Conservation (phyloP, 2,113 vertebrate genomes). For the Periophthalmodon schlosseri region DNA sequence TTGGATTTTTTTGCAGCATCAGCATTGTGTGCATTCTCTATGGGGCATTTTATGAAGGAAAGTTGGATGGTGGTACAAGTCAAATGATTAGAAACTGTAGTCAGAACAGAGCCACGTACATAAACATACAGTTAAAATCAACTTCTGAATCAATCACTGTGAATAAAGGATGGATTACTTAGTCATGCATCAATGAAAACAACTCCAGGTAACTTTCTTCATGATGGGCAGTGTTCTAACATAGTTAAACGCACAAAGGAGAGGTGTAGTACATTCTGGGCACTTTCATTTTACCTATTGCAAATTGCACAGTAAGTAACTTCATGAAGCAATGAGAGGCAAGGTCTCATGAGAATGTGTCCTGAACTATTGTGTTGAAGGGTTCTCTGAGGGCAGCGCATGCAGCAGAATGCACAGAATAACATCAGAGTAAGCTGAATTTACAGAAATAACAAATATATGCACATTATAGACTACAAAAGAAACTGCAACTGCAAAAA, state of each 20-base stretch:
- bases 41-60: constrained; percentile 31
- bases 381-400: constrained; percentile 17
- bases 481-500: no score
- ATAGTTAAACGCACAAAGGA: not conserved
- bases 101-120: not conserved
- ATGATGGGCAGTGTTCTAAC: not conserved
- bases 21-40: constrained; percentile 45
- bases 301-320: not conserved
- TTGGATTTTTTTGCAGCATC: constrained; percentile 16
- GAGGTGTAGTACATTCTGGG: not conserved
- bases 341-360: constrained; percentile 33
- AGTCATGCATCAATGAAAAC: not conserved
- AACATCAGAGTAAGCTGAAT: constrained; percentile 27
- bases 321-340: not conserved
- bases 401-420: not conserved
- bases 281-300: not conserved
- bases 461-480: no score
- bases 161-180: constrained; percentile 17
- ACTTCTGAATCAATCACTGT: constrained; percentile 36
- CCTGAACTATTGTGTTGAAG: constrained; percentile 30
- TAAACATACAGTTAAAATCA: not conserved
- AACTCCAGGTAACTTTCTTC: not conserved
- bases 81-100: constrained; percentile 17
- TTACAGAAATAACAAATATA: constrained; percentile 8
- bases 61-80: constrained; percentile 36